Evolutionary conservation across 1,140 invertebrate species (phyloP), one percentile per base, ranked within the genome.

Genomic region (Ooceraea biroi): DNA sequence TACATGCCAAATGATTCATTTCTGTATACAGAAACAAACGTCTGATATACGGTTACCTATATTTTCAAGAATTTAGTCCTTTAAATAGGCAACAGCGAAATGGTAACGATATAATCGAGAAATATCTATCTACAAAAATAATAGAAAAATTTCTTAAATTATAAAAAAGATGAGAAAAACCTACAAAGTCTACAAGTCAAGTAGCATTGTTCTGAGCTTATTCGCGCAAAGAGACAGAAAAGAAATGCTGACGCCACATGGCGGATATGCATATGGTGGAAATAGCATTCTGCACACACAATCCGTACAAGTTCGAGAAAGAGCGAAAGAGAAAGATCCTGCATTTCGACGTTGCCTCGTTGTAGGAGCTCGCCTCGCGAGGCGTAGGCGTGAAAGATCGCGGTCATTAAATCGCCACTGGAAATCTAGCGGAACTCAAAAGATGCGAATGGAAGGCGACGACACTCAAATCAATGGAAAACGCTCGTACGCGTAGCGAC

Each of bases 351-450:
- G 88, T 78, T 74, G 78, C 60, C 44, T 44, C 46, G n/a, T 27
- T 78, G 72, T 77, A 80, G 71, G 74, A 78, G 69, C 44, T 78
- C 57, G 57, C 17, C 55, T 74, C 63, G 74, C 84, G 84, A 86
- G 80, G 87, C n/a, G 87, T 36, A 36, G n/a, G n/a, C 82, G 86
- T 84, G 69, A 76, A 88, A 88, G 85, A 87, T 88, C 87, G 86
- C 85, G 83, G 84, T 89, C 86, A 88, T 88, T 88, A 88, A 88
- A 78, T 69, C 36, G 63, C 76, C 76, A 78, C 63, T 78, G 76
- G 63, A 78, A 69, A 69, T 78, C 61, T 69, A 46, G 50, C 48
- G n/a, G 48, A 7, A 36, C 7, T 2, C 36, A 7, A 36, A 36
- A 36, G 63, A 78, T 44, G 17, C 36, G 48, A 57, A n/a, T 57